These are phyloP conservation scores for Hipposideros larvatus DNA, from an alignment of 2,797 vertebrate genomes.

Conservation along the genomic window DNA sequence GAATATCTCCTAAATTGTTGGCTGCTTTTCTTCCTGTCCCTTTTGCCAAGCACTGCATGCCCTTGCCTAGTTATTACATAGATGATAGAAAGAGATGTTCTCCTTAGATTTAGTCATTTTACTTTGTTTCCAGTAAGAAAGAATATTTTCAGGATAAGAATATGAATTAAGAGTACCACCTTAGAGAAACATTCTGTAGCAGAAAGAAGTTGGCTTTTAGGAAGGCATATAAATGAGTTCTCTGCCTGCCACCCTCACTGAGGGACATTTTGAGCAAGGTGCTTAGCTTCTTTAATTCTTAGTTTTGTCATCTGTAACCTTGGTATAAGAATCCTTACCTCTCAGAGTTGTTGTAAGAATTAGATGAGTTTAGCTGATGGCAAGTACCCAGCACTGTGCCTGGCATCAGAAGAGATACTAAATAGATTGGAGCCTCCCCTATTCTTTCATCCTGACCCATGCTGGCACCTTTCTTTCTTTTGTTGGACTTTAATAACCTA, in stretches of 20 bases:
- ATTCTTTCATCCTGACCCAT: neutral
- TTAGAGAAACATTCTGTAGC: neutral
- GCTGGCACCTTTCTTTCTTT: neutral
- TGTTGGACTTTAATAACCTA: neutral
- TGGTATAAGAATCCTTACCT: neutral
- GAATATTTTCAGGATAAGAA: slow-evolving; percentile 36
- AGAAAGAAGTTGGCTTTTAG: neutral
- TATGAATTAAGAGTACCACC: neutral
- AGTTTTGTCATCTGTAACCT: slow-evolving; percentile 8
- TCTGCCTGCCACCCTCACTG: neutral
- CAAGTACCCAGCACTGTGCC: neutral
- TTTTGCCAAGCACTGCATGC: slow-evolving; percentile 53
- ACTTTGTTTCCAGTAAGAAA: slow-evolving; percentile 57
- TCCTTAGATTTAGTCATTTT: slow-evolving; percentile 30
- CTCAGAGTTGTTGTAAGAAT: neutral
- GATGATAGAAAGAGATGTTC: slow-evolving; percentile 46
- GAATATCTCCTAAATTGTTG: slow-evolving; percentile 54
- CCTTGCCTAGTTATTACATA: slow-evolving; percentile 48
- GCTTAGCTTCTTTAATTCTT: neutral
- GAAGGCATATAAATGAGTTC: neutral
- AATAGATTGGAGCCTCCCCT: neutral
- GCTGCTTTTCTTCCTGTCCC: slow-evolving; percentile 53
- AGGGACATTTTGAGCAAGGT: neutral
- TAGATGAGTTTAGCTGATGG: neutral
- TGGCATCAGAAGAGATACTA: neutral